These are phyloP conservation scores for Drosophila neocordata DNA, from an alignment of 1,140 invertebrate genomes.

Conservation along the genomic window DNA sequence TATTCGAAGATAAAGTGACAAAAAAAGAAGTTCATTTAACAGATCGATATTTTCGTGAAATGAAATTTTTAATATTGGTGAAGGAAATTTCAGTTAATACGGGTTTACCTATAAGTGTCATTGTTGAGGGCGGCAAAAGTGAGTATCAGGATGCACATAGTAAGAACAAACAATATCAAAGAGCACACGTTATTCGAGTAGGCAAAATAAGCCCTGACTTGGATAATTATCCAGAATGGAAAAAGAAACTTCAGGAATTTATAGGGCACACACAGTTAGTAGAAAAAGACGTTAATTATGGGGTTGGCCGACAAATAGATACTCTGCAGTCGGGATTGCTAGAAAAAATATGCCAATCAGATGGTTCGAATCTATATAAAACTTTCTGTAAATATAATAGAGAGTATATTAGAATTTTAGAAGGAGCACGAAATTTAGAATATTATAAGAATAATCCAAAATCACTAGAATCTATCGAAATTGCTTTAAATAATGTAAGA, in stretches of 20 bases:
- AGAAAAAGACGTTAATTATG: background rate
- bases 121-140: background rate
- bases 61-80: too few species aligned
- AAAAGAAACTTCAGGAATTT: background rate
- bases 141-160: conserved; percentile 2
- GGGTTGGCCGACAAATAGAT: background rate
- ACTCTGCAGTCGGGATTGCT: background rate
- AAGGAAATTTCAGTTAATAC: background rate
- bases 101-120: background rate
- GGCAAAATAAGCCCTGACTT: background rate
- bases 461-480: too few species aligned
- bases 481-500: too few species aligned
- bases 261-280: background rate
- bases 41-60: background rate
- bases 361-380: background rate
- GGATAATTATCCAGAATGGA: background rate
- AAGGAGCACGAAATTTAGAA: too few species aligned
- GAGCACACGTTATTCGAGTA: background rate
- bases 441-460: too few species aligned
- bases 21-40: background rate
- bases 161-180: background rate
- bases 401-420: too few species aligned
- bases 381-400: background rate
- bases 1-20: background rate
- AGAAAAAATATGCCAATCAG: background rate